Conservation (phyloP, 1,140 invertebrate genomes). For the Argopecten irradians region DNA sequence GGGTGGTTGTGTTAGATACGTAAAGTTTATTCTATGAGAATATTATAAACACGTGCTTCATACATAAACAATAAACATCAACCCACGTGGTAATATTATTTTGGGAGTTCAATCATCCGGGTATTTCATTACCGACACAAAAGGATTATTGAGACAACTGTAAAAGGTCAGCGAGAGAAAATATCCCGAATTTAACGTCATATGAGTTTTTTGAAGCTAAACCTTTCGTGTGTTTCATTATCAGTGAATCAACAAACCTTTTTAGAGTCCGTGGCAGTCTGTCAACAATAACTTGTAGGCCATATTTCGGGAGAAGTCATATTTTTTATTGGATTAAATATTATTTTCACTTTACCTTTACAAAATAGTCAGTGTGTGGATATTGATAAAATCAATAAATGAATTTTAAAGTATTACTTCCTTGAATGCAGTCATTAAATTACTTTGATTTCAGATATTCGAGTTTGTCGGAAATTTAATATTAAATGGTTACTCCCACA, state of each 20-base stretch:
- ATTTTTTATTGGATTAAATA: background rate
- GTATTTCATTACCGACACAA: background rate
- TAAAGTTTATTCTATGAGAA: no score
- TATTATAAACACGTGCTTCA: background rate
- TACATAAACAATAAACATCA: background rate
- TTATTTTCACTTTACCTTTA: background rate
- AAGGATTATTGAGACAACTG: background rate
- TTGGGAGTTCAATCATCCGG: conserved; percentile 7
- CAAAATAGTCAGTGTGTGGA: no score
- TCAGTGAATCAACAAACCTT: background rate
- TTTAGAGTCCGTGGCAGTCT: background rate
- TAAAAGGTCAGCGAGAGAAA: background rate
- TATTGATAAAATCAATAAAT: no score
- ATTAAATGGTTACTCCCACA: background rate
- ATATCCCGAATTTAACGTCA: background rate
- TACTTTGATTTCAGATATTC: no score
- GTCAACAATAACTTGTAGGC: background rate
- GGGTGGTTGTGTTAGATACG: no score
- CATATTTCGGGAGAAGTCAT: background rate
- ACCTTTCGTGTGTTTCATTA: background rate
- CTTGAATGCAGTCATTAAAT: no score
- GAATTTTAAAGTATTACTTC: no score
- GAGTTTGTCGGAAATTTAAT: background rate
- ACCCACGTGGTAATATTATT: background rate
- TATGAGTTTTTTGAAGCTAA: background rate